Evolutionary conservation across 2,797 vertebrate species (phyloP).

Genomic region (Selene dorsalis): DNA sequence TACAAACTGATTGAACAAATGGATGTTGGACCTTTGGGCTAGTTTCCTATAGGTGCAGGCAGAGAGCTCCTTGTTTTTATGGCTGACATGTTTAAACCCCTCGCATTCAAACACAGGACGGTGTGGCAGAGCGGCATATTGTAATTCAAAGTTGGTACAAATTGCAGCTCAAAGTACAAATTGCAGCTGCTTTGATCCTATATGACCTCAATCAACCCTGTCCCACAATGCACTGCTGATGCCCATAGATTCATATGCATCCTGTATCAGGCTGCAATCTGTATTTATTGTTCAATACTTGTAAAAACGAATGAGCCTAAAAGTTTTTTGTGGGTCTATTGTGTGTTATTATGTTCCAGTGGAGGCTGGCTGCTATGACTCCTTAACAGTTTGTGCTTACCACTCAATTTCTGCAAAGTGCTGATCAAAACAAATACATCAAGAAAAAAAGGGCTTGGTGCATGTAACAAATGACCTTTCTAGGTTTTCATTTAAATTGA

Average conservation of each 20-base stretch:
- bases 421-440: slow-evolving; percentile 54
- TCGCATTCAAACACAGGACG: too few relatives aligned
- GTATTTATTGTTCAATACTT: background rate
- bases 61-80: too few relatives aligned
- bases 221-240: background rate
- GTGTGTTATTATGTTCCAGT: slow-evolving; percentile 20
- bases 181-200: too few relatives aligned
- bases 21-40: too few relatives aligned
- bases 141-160: too few relatives aligned
- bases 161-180: too few relatives aligned
- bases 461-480: slow-evolving; percentile 40
- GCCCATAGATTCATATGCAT: background rate
- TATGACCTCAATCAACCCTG: too few relatives aligned
- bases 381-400: slow-evolving; percentile 24
- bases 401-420: slow-evolving; percentile 32
- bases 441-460: slow-evolving; percentile 12
- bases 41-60: too few relatives aligned
- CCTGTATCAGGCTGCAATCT: background rate
- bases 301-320: slow-evolving; percentile 1
- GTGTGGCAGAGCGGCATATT: too few relatives aligned
- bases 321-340: slow-evolving; percentile 3
- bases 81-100: too few relatives aligned
- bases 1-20: too few relatives aligned
- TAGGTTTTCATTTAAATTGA: slow-evolving; percentile 46
- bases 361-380: slow-evolving; percentile 5